phyloP scores from a whole-genome alignment of 1,140 invertebrate genomes.

The Helicoverpa zea region DNA sequence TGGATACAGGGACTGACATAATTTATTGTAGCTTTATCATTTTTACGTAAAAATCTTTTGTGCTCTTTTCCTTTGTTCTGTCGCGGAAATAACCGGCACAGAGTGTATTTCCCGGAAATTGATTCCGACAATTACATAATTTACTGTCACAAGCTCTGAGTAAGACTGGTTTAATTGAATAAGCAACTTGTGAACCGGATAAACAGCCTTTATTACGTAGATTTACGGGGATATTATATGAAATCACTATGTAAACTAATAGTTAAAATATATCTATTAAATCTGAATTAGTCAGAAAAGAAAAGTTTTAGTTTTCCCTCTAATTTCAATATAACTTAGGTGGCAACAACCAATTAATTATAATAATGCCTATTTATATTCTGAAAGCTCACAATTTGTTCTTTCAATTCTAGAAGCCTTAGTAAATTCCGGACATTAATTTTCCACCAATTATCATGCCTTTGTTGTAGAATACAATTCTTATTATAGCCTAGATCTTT shows the following conservation, averaged over 20 bases:
- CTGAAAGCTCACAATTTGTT: not conserved
- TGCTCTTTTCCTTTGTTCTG: conserved; percentile 34
- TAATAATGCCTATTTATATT: not conserved
- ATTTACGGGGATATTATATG: too few species aligned
- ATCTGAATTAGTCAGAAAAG: not conserved
- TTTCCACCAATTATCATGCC: not conserved
- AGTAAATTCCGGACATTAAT: not conserved
- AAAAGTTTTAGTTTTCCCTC: not conserved
- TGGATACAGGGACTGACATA: conserved; percentile 38
- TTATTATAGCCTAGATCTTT: not conserved
- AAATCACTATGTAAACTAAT: too few species aligned
- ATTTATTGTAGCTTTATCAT: conserved; percentile 45
- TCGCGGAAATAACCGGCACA: conserved; percentile 16
- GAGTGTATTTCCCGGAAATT: conserved; percentile 37
- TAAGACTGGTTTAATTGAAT: conserved; percentile 21
- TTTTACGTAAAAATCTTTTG: conserved; percentile 33
- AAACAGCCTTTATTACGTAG: not conserved
- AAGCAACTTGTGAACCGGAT: not conserved
- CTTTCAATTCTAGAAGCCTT: not conserved
- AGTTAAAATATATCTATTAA: too few species aligned
- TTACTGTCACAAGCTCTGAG: not conserved
- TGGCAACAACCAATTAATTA: not conserved
- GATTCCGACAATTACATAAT: conserved; percentile 35
- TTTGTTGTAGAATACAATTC: not conserved
- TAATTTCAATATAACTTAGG: not conserved